Evolutionary conservation across 2,888 invertebrate genomes (phyloP), one percentile per base, ranked within the genome.

Genomic region (Dolichomitus sp.): DNA sequence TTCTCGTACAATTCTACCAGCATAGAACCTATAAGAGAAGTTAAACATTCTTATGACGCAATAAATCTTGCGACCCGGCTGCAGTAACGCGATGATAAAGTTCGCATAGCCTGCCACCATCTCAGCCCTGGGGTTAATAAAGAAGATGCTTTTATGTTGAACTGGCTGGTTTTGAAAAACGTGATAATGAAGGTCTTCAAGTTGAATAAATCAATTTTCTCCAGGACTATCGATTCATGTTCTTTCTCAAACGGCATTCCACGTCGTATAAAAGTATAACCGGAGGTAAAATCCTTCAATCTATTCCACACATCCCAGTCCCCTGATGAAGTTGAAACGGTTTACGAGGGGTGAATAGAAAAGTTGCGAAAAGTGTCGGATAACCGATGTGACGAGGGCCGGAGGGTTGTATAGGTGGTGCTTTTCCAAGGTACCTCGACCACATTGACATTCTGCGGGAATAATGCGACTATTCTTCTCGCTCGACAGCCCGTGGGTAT

Each of bases 401-500:
- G 30, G 59, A 59, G 57, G 70, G 57, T 48, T 45, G 68, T 19
- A 50, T 4, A 33, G 19, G n/a, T 11, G 33, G 57, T 23, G 40
- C 7, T 42, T 42, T 65, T 27, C 23, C 65, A 40, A 27, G 65
- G 65, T 45, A 65, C 42, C 42, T 17, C 12, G 65, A 14, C 40
- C 73, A 19, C 73, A 73, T 73, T 73, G 61, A 73, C 73, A 73
- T 73, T 61, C 73, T 59, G 37, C 73, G 37, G 73, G 73, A 73
- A 61, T 73, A 73, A 73, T 73, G 73, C 61, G 73, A 73, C 73
- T 61, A 73, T 73, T 73, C 73, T 73, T 73, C 73, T 73, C 61
- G 50, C 61, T 19, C 61, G 73, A 73, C 61, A 73, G 73, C 73
- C 73, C 61, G 48, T 73, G 73, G 73, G 61, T 61, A 73, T 73